Evolutionary conservation across 1,140 invertebrate species (phyloP), one percentile per base, ranked within the genome.

Genomic region (Macrocentrus cingulum): DNA sequence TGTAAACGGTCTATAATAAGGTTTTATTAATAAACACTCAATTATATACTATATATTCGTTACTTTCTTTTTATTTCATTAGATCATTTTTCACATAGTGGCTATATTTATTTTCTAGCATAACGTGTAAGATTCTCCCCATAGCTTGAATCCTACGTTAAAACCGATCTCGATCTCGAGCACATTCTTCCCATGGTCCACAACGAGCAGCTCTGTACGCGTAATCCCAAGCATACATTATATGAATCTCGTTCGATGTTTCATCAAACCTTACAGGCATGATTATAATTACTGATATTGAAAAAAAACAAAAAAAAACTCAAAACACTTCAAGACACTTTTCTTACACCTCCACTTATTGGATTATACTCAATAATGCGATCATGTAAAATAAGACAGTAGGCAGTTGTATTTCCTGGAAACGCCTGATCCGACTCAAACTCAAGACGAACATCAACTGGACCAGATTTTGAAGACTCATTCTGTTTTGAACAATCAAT

Each of bases 151-250:
- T 44, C 19, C 19, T 20, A 2, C 11, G 15, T 18, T 19, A 19
- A 8, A 44, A 44, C 22, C 42, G 16, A 8, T 44, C 42, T 44
- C 42, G 16, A 44, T 44, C 42, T 16, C 42, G 2, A 16, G 42
- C 42, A 19, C 16, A 15, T 20, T 19, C 16, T 41, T 41, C 39
- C 39, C 39, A 41, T 1, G n/a, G n/a, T 9, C 39, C 39, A 15
- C 16, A 16, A 7, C 39, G n/a, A 60, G 16, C 1, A 50, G 57
- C 34, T 65, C 52, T 15, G 60, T 7, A 29, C 9, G 25, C 25
- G 9, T 29, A 29, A 5, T 29, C 25, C 25, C 25, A 29, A 4
- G 25, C 25, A 29, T 29, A 29, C 25, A 29, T 29, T 29, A 29
- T 9, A 29, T 29, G 25, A 29, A 29, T 9, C 4, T 29, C 4